A percentile compares a stretch with the other conserved stretches of the same genome.
Conservation (phyloP, 2,888 invertebrate species). For the Flexamia atlantica region DNA sequence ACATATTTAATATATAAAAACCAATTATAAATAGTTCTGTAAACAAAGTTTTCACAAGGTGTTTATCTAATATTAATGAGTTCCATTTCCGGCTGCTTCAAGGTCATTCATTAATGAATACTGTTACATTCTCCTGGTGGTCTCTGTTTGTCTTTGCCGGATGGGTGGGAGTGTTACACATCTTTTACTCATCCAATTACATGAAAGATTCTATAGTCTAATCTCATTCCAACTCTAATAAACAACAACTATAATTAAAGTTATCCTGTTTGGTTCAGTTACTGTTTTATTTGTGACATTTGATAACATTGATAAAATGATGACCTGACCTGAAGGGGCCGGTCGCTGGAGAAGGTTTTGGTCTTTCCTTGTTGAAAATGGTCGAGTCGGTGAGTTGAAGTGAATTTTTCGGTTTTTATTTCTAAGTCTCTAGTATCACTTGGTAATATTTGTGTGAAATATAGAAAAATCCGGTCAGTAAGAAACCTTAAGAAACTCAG, state of each 20-base stretch:
- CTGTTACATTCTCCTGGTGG: not conserved
- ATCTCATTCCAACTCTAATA: slow-evolving; percentile 3
- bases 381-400: slow-evolving; percentile 11
- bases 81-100: not conserved
- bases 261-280: not conserved
- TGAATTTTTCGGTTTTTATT: too few relatives aligned
- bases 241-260: slow-evolving; percentile 3
- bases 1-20: too few relatives aligned
- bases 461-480: too few relatives aligned
- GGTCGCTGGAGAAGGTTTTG: not conserved
- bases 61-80: not conserved
- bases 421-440: too few relatives aligned
- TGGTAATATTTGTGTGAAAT: too few relatives aligned
- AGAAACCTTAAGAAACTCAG: too few relatives aligned
- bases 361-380: slow-evolving; percentile 4
- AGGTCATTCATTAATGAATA: not conserved
- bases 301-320: slow-evolving; percentile 15
- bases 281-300: slow-evolving; percentile 4
- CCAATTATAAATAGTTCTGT: too few relatives aligned
- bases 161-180: not conserved
- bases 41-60: not conserved
- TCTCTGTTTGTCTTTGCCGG: not conserved
- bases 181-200: not conserved
- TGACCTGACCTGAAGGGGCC: slow-evolving; percentile 9
- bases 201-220: not conserved